These are phyloP conservation scores for Rhadinocentrus ornatus DNA, from an alignment of 2,797 vertebrate species.

Conservation along the genomic window DNA sequence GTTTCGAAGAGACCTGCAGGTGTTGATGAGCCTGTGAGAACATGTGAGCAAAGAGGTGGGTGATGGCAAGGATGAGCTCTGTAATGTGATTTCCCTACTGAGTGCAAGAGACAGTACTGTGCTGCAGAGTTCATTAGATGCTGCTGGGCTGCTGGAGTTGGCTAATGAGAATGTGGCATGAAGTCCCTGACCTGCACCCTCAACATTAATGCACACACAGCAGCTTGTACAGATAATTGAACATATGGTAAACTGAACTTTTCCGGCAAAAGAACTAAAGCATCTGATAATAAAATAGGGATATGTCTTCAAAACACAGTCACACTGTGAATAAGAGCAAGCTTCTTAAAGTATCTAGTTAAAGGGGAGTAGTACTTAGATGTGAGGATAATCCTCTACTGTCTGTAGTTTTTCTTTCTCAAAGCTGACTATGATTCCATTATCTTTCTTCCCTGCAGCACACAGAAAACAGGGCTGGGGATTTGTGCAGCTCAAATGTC, in stretches of 20 bases:
- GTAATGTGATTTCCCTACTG: constrained; percentile 75
- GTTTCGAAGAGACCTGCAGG: constrained; percentile 46
- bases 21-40: constrained; percentile 66
- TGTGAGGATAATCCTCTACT: constrained; percentile 34
- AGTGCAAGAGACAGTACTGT: constrained; percentile 66
- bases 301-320: constrained; percentile 11
- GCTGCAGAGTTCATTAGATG: constrained; percentile 76
- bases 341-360: background rate
- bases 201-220: constrained; percentile 19
- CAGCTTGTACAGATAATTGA: constrained; percentile 7
- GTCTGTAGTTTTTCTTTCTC: constrained; percentile 27
- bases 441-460: constrained; percentile 42
- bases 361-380: constrained; percentile 14
- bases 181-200: constrained; percentile 51
- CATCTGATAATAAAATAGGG: constrained; percentile 26
- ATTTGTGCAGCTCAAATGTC: constrained; percentile 42
- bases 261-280: constrained; percentile 15
- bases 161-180: constrained; percentile 68
- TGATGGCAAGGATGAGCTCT: constrained; percentile 58
- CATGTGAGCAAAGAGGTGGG: constrained; percentile 57
- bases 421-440: constrained; percentile 48
- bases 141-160: constrained; percentile 51
- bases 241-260: constrained; percentile 28
- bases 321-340: constrained; percentile 6
- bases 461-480: constrained; percentile 11